phyloP scores from a whole-genome alignment of 2,888 invertebrate species.

The Cryptosula pallasiana region DNA sequence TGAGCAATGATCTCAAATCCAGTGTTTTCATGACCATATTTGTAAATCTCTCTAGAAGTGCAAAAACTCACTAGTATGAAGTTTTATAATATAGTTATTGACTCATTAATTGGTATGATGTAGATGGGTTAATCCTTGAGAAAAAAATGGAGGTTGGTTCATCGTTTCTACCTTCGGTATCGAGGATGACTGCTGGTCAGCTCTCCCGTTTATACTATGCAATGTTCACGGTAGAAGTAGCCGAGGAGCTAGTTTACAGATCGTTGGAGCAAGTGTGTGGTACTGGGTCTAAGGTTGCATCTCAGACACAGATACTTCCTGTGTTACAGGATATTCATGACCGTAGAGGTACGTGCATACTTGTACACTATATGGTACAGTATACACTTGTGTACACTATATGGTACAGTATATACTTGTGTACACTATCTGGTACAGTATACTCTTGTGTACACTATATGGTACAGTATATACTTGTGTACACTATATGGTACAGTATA shows the following conservation, averaged over 20 bases:
- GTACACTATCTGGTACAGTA: no score
- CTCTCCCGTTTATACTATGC: slow-evolving; percentile 1
- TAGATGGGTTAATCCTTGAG: no score
- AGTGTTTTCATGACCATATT: no score
- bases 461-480: no score
- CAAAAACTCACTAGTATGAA: no score
- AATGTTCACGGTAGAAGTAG: background rate
- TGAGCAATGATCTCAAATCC: no score
- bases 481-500: no score
- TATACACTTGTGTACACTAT: background rate
- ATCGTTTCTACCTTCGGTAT: background rate
- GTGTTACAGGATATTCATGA: slow-evolving; percentile 7
- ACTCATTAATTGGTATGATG: no score
- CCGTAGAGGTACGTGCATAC: background rate
- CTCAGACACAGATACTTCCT: background rate
- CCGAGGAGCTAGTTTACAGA: background rate
- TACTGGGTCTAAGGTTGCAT: background rate
- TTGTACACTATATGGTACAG: background rate
- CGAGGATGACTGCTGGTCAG: background rate
- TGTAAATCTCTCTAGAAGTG: no score
- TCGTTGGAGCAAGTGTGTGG: background rate
- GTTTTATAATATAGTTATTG: no score
- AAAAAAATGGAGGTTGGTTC: background rate
- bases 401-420: no score
- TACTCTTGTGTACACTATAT: no score